Percentiles rank a stretch among this genome's conserved stretches.
Evolutionary conservation across 2,113 vertebrate genomes (phyloP).

Genomic region (Natator depressus): DNA sequence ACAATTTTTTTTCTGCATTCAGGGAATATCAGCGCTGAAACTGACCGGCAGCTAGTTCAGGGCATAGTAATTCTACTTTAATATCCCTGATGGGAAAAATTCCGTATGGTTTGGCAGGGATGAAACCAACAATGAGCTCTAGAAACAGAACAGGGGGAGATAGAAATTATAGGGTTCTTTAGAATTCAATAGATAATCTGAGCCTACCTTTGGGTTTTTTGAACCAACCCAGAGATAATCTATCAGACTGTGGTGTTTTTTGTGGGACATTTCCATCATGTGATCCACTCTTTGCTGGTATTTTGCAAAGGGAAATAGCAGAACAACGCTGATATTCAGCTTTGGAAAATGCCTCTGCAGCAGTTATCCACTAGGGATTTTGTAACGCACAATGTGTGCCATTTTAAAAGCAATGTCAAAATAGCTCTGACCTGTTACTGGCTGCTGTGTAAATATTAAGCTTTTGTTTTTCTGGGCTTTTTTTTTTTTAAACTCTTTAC

Average conservation of each 20-base stretch:
- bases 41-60: not conserved
- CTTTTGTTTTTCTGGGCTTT: not conserved
- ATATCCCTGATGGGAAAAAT: not conserved
- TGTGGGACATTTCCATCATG: not conserved
- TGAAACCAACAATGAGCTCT: not conserved
- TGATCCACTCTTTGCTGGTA: not conserved
- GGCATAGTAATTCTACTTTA: not conserved
- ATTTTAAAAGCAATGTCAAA: not conserved
- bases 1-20: not conserved
- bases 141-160: not conserved
- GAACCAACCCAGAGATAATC: not conserved
- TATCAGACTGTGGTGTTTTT: not conserved
- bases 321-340: not conserved
- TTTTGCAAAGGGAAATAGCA: not conserved
- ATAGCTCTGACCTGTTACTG: not conserved
- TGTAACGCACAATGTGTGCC: not conserved
- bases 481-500: not conserved
- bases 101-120: not conserved
- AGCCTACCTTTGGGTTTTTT: not conserved
- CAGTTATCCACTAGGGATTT: not conserved
- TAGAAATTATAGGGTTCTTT: not conserved
- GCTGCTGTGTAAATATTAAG: not conserved
- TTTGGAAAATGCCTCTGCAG: not conserved
- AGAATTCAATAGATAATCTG: not conserved
- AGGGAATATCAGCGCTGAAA: not conserved